These are phyloP conservation scores for Hucho hucho DNA, from an alignment of 2,113 vertebrate genomes.

Conservation along the genomic window DNA sequence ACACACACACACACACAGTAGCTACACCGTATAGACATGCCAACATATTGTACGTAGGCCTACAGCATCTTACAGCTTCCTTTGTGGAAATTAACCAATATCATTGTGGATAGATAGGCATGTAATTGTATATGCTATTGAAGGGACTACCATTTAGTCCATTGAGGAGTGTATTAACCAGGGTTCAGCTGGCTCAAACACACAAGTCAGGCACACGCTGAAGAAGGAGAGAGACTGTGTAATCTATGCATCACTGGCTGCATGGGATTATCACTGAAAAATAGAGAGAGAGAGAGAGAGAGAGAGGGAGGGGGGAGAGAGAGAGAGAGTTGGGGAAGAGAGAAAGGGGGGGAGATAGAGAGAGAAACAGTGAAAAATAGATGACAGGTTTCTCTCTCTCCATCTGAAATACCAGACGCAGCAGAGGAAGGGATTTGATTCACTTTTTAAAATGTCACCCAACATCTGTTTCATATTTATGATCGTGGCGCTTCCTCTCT, in stretches of 20 bases:
- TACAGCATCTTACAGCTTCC: conserved; percentile 13
- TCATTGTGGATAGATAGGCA: conserved; percentile 58
- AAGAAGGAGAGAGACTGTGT: conserved; percentile 49
- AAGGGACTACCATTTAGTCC: conserved; percentile 38
- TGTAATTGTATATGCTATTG: conserved; percentile 41
- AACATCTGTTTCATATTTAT: conserved; percentile 81
- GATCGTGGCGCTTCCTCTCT: conserved; percentile 63
- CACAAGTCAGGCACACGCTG: conserved; percentile 51
- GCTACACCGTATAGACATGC: conserved; percentile 29
- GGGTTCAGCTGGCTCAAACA: conserved; percentile 37
- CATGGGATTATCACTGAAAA: conserved; percentile 49
- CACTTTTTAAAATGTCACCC: conserved; percentile 73
- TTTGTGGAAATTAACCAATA: conserved; percentile 50
- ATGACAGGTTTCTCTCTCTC: conserved; percentile 57
- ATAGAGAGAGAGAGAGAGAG: background rate
- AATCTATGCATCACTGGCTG: conserved; percentile 66
- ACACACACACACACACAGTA: conserved; percentile 49
- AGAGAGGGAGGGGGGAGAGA: background rate
- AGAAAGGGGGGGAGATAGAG: conserved; percentile 12
- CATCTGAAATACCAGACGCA: conserved; percentile 63
- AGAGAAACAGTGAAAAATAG: conserved; percentile 13
- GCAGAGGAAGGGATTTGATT: conserved; percentile 69
- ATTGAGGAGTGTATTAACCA: conserved; percentile 1
- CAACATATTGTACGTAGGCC: conserved; percentile 11
- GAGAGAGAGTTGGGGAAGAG: conserved; percentile 15